Percentiles rank a stretch among this genome's conserved stretches.
phyloP scores from a whole-genome alignment of 2,888 invertebrate species.

The Podabrus alpinus region DNA sequence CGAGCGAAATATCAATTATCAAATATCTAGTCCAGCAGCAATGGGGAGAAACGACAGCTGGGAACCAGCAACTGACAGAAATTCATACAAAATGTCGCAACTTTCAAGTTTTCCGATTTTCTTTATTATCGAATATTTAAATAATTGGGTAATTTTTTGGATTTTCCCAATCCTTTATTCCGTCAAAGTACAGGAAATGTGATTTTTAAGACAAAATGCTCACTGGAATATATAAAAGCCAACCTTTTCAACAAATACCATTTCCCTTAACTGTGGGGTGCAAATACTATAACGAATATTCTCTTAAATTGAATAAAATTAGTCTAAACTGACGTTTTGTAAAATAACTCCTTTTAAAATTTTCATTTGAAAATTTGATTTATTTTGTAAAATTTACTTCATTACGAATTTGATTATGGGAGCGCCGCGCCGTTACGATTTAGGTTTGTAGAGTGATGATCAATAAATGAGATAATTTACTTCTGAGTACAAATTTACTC shows the following conservation, averaged over 20 bases:
- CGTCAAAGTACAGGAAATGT: constrained; percentile 37
- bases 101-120: constrained; percentile 13
- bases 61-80: constrained; percentile 32
- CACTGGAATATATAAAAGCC: constrained; percentile 29
- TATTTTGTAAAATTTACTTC: neutral
- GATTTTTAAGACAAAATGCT: constrained; percentile 33
- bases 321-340: constrained; percentile 14
- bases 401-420: constrained; percentile 1
- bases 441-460: constrained; percentile 11
- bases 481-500: constrained; percentile 44
- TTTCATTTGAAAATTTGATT: constrained; percentile 1
- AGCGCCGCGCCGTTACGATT: neutral
- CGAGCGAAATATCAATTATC: constrained; percentile 52
- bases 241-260: constrained; percentile 28
- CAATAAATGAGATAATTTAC: constrained; percentile 44
- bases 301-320: constrained; percentile 22
- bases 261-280: constrained; percentile 28
- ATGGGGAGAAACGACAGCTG: constrained; percentile 36
- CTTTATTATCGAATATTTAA: constrained; percentile 16
- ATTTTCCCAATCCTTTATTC: constrained; percentile 15
- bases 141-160: constrained; percentile 9
- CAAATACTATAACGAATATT: constrained; percentile 23
- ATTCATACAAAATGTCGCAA: constrained; percentile 26
- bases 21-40: constrained; percentile 43
- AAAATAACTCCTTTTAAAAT: neutral